A percentile compares a stretch with the other conserved stretches of the same genome.
These are phyloP conservation scores for Trachelipus rathkii DNA, from an alignment of 1,140 invertebrate genomes.

Conservation along the genomic window DNA sequence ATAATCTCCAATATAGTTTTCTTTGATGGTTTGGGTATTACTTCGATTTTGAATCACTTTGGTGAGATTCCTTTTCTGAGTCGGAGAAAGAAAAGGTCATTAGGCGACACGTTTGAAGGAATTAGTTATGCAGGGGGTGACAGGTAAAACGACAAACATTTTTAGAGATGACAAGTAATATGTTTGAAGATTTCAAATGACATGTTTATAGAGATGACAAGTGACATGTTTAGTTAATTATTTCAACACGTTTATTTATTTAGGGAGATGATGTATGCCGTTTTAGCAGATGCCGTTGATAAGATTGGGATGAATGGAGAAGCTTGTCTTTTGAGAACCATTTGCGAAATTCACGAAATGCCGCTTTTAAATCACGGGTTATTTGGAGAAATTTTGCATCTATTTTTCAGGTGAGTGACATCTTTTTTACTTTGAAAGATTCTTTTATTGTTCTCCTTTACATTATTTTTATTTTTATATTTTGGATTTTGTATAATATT, in stretches of 20 bases:
- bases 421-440: no score
- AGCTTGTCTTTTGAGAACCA: slow-evolving; percentile 71
- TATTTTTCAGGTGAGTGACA: slow-evolving; percentile 39
- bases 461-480: no score
- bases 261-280: slow-evolving; percentile 1
- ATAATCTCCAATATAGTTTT: not conserved
- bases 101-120: not conserved
- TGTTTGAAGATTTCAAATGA: no score
- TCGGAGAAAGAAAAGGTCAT: not conserved
- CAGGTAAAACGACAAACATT: not conserved
- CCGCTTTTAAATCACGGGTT: slow-evolving; percentile 49
- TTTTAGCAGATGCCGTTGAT: not conserved
- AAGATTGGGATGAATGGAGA: slow-evolving; percentile 58
- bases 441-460: no score
- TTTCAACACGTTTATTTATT: not conserved
- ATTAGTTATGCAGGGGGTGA: not conserved
- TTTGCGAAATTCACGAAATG: slow-evolving; percentile 76
- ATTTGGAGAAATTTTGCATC: slow-evolving; percentile 41
- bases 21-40: not conserved
- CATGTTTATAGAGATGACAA: no score
- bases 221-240: no score
- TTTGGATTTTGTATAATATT: no score
- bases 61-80: not conserved
- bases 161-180: no score
- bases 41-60: not conserved